Evolutionary conservation across 1,140 invertebrate genomes (phyloP), one percentile per base, ranked within the genome.

Genomic region (Neodiprion lecontei): DNA sequence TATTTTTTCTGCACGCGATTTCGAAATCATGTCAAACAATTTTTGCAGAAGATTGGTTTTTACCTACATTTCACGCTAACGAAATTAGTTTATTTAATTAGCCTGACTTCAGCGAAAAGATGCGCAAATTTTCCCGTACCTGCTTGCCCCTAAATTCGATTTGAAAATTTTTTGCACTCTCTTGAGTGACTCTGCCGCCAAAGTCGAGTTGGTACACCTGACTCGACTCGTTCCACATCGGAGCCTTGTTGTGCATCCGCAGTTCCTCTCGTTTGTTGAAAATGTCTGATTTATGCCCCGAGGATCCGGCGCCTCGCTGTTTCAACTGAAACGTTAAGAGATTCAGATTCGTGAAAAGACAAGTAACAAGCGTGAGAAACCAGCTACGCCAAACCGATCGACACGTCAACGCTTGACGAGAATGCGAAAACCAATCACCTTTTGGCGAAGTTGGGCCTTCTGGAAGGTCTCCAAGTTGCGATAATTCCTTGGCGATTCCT

Each of bases 131-230:
- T n/a, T 61, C 69, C 75, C 80, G 76, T 86, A 98, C 97, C 93
- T 99, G 98, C 90, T 97, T 98, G 61, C 96, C 96, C 81, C 96
- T 92, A 84, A 98, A 98, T 89, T 99, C 98, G 72, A 99, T 99
- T 89, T 99, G 98, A 86, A 99, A 99, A 89, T 99, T 99, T 88
- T 99, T 99, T 1, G 98, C 98, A 7, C 98, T 99, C 87, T 99
- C 98, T 86, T 99, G 98, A 0, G 98, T 99, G 28, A 99, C 98
- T 80, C 98, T 90, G 12, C 98, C 98, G n/a, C 98, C 98, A 90
- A 99, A 99, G 89, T 99, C 98, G 17, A 99, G 90, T 84, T 99
- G 98, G 89, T 99, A 99, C 8, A 99, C 98, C 88, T 99, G 98
- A 84, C 96, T 98, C 84, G 96, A 96, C 88, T 99, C 98, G 88